Evolutionary conservation across 2,888 invertebrate species (phyloP), one percentile per base, ranked within the genome.

Genomic region (Drosophila affinis): DNA sequence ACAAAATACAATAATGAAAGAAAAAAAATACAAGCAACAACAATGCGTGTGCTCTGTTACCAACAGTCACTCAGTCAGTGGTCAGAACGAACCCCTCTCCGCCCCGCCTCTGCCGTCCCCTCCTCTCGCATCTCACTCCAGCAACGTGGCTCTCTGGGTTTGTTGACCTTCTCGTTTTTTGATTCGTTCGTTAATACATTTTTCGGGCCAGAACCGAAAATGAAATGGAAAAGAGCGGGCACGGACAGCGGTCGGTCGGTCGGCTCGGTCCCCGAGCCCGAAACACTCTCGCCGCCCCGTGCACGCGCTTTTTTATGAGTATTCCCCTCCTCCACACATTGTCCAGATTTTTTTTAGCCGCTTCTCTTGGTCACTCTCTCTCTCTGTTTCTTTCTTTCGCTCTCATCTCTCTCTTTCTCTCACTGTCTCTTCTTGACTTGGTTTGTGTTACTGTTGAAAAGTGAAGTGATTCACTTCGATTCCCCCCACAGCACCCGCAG

Each of bases 141-240:
- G 70, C 64, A 86, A 79, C 81, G 79, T 83, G 84, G 81, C 84
- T 72, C 80, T 81, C 80, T 74, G 57, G 62, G 85, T 86, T 86
- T 86, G 85, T 86, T 86, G 85, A 86, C 85, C 85, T 80, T 53
- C 79, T 70, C 59, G 56, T 55, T 59, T 65, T 60, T 72, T 64
- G 59, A 49, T 61, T 71, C 45, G 71, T 74, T 68, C 55, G 54
- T 56, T 51, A 53, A 65, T 55, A 46, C 62, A 55, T 69, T 64
- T 61, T 61, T 74, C 79, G 39, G 39, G 39, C 39, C 39, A 39
- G 39, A 80, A 78, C 72, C 85, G 72, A 85, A 81, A 85, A 85
- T 87, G 84, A 85, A 85, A 87, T 85, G 87, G 87, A 85, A 87
- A 87, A 84, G 85, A 87, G 80, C 80, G 75, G 62, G 58, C 58